These are phyloP conservation scores for Cromileptes altivelis DNA, from an alignment of 2,113 vertebrate species.

Conservation along the genomic window DNA sequence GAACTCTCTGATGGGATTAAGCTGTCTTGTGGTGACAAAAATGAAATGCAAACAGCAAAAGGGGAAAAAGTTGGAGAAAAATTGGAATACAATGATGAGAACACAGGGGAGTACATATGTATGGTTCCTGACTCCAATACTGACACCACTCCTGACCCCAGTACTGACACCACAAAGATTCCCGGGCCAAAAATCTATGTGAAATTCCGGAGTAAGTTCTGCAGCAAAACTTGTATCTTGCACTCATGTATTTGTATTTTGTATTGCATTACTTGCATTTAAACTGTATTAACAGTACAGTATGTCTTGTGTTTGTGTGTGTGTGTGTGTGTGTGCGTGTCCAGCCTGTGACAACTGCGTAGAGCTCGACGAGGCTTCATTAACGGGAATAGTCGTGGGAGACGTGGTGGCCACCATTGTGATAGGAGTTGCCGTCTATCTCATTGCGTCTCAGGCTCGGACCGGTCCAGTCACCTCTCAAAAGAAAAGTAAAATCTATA, in stretches of 20 bases:
- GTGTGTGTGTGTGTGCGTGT: constrained; percentile 20
- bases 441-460: constrained; percentile 47
- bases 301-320: background rate
- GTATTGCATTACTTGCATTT: background rate
- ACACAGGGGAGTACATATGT: constrained; percentile 22
- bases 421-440: constrained; percentile 76
- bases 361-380: fast-evolving
- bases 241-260: background rate
- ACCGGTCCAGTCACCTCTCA: background rate
- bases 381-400: constrained; percentile 35
- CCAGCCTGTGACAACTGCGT: constrained; percentile 82
- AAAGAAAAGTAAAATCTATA: constrained; percentile 73
- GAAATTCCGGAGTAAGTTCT: constrained; percentile 78
- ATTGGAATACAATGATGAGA: background rate
- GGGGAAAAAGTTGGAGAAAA: background rate
- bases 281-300: background rate
- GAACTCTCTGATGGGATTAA: fast-evolving
- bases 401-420: constrained; percentile 58
- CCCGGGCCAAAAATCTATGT: constrained; percentile 33
- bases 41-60: fast-evolving
- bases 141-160: no score
- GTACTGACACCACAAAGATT: no score
- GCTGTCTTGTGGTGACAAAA: background rate
- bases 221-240: background rate
- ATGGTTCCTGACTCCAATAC: fast-evolving